Evolutionary conservation across 2,888 invertebrate genomes (phyloP).

Genomic region (Standfussiana lucernea): DNA sequence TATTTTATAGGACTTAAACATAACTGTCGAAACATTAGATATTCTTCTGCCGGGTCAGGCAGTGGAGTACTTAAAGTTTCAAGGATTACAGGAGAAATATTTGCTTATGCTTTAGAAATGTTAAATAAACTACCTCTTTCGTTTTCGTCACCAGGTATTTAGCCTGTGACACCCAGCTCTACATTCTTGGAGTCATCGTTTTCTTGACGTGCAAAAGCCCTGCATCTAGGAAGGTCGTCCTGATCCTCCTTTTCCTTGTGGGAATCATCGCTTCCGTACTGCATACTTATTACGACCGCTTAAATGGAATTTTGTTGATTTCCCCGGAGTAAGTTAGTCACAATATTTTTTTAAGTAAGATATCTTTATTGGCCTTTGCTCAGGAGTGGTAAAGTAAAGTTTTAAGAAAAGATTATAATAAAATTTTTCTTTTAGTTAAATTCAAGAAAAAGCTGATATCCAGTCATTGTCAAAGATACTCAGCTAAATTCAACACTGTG

Average conservation of each 20-base stretch:
- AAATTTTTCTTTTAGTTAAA: neutral
- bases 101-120: neutral
- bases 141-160: constrained; percentile 68
- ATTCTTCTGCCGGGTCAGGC: neutral
- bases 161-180: constrained; percentile 75
- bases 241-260: constrained; percentile 54
- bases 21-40: neutral
- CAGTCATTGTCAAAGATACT: neutral
- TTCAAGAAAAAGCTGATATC: neutral
- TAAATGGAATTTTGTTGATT: constrained; percentile 37
- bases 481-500: neutral
- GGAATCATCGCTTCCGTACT: constrained; percentile 55
- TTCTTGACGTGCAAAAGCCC: constrained; percentile 55
- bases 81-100: neutral
- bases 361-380: neutral
- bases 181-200: constrained; percentile 64
- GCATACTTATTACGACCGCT: constrained; percentile 54
- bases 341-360: neutral
- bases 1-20: neutral
- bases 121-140: neutral
- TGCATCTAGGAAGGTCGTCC: constrained; percentile 39
- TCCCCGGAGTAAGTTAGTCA: constrained; percentile 48
- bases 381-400: neutral
- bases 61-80: neutral
- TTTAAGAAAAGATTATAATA: neutral